Conservation (phyloP, 1,140 invertebrate species). For the Maniola jurtina region DNA sequence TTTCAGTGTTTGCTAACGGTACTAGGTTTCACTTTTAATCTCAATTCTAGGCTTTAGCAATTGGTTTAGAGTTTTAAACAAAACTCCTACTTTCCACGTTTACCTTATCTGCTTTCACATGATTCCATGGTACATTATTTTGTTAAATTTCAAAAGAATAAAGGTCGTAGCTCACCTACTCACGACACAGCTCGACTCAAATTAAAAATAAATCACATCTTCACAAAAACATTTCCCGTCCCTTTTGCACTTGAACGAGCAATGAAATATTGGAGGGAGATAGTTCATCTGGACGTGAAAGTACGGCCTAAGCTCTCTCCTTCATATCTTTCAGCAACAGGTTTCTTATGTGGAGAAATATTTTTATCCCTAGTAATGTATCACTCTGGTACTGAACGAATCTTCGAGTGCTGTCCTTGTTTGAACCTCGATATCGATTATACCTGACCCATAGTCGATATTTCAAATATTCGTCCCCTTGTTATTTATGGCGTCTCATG, state of each 20-base stretch:
- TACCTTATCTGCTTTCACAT: no score
- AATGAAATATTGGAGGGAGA: constrained; percentile 18
- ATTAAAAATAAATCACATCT: neutral
- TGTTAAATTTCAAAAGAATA: no score
- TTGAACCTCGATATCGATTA: constrained; percentile 53
- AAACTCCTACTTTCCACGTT: no score
- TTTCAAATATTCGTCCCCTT: constrained; percentile 48
- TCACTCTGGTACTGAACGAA: constrained; percentile 44
- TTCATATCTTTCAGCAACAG: constrained; percentile 58
- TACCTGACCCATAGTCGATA: constrained; percentile 43
- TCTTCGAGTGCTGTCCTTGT: constrained; percentile 50
- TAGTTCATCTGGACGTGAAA: constrained; percentile 28
- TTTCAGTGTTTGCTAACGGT: constrained; percentile 53
- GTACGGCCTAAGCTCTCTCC: constrained; percentile 43
- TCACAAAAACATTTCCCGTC: neutral
- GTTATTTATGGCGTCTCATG: constrained; percentile 56
- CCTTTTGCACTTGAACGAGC: constrained; percentile 14
- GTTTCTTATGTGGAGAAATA: constrained; percentile 59
- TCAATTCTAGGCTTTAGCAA: constrained; percentile 24
- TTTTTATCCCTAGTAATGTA: constrained; percentile 65
- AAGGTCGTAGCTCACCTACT: no score
- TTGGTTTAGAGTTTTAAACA: no score
- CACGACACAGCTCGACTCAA: no score
- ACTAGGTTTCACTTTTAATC: constrained; percentile 53
- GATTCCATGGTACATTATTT: no score